A percentile compares a stretch with the other conserved stretches of the same genome.
phyloP scores from a whole-genome alignment of 2,888 invertebrate species.

The Drosophila merina region DNA sequence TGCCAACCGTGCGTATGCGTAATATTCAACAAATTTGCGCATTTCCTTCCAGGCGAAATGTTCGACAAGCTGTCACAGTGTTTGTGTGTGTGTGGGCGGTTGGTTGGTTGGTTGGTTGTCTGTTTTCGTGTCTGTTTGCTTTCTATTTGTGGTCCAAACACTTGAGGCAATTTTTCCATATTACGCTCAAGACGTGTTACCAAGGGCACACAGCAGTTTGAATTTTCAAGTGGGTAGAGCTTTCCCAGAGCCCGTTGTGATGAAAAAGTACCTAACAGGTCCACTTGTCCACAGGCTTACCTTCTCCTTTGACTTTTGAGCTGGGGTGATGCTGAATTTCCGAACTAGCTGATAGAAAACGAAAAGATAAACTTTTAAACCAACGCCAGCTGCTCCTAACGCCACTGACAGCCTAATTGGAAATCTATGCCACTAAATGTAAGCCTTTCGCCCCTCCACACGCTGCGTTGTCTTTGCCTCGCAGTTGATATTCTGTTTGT shows the following conservation, averaged over 20 bases:
- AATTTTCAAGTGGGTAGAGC: slow-evolving; percentile 12
- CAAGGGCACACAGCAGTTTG: slow-evolving; percentile 10
- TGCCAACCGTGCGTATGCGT: slow-evolving; percentile 62
- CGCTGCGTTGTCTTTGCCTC: slow-evolving; percentile 6
- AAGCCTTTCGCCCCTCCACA: slow-evolving; percentile 41
- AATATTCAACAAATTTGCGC: slow-evolving; percentile 38
- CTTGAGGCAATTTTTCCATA: slow-evolving; percentile 29
- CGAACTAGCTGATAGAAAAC: slow-evolving; percentile 3
- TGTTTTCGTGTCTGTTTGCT: slow-evolving; percentile 23
- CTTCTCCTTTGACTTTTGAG: slow-evolving; percentile 26
- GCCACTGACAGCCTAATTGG: slow-evolving; percentile 60
- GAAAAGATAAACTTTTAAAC: slow-evolving; percentile 16
- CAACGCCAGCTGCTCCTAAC: slow-evolving; percentile 44
- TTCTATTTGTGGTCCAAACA: slow-evolving; percentile 28
- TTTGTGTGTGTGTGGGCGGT: background rate
- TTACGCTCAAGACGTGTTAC: slow-evolving; percentile 27
- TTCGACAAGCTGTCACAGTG: slow-evolving; percentile 26
- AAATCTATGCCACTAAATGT: slow-evolving; percentile 65
- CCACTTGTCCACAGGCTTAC: background rate
- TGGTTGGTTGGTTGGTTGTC: background rate
- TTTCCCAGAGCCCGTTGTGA: background rate
- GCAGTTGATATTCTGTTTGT: slow-evolving; percentile 28
- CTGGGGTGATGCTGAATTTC: slow-evolving; percentile 6
- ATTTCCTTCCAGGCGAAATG: slow-evolving; percentile 30
- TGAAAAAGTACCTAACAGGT: background rate